Evolutionary conservation across 2,888 invertebrate species (phyloP).

Genomic region (Caenorhabditis sp.): DNA sequence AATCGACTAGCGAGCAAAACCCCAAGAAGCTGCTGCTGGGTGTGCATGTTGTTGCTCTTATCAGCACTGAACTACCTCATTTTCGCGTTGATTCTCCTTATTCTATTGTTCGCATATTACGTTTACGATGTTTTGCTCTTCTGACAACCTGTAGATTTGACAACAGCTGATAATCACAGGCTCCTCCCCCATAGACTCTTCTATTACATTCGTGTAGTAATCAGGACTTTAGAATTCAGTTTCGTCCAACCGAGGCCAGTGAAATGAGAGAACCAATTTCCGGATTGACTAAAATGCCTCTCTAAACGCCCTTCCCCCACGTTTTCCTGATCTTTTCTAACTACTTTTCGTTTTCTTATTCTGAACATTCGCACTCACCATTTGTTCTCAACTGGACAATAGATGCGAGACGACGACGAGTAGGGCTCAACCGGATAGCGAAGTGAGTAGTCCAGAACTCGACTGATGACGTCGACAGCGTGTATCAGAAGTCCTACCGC

Average conservation of each 20-base stretch:
- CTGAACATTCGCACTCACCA: slow-evolving; percentile 31
- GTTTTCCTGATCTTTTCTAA: background rate
- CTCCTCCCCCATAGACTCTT: background rate
- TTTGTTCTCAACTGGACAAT: slow-evolving; percentile 50
- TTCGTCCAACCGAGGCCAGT: background rate
- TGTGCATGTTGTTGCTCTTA: no score
- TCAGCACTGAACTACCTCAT: background rate
- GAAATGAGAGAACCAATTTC: slow-evolving; percentile 28
- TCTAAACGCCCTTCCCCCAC: background rate
- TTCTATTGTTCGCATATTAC: background rate
- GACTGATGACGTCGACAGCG: slow-evolving; percentile 90
- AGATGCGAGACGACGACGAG: slow-evolving; percentile 39
- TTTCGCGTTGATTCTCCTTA: background rate
- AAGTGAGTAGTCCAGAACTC: slow-evolving; percentile 91
- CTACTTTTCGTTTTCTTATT: background rate
- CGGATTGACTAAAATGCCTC: slow-evolving; percentile 32
- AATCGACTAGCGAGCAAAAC: no score
- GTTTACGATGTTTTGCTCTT: slow-evolving; percentile 4
- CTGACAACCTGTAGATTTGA: background rate
- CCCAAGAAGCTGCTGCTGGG: no score
- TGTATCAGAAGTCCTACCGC: slow-evolving; percentile 93
- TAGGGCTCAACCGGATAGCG: slow-evolving; percentile 88
- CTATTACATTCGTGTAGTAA: background rate
- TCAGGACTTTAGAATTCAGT: background rate
- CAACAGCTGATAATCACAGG: background rate